A percentile compares a stretch with the other conserved stretches of the same genome.
These are phyloP conservation scores for Xerus inauris DNA, from an alignment of 2,113 vertebrate species.

Conservation along the genomic window DNA sequence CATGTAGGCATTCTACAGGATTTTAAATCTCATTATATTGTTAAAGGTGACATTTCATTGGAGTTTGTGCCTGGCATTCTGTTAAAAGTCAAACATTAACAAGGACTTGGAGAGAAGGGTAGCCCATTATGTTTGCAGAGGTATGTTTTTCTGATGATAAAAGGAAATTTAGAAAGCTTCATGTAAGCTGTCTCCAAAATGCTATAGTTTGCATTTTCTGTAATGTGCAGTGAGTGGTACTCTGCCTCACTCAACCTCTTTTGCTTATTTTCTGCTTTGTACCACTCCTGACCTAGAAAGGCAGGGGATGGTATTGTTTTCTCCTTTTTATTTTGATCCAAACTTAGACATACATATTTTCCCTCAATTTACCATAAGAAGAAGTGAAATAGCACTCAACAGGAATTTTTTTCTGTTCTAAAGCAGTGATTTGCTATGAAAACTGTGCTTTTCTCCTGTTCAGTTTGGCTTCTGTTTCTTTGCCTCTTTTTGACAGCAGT, in stretches of 20 bases:
- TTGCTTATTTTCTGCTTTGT: not conserved
- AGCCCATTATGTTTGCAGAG: conserved; percentile 27
- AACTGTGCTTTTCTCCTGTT: not conserved
- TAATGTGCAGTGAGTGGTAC: not conserved
- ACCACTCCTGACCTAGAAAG: not conserved
- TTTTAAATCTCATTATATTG: conserved; percentile 36
- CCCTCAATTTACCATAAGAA: not conserved
- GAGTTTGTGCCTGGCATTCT: conserved; percentile 18
- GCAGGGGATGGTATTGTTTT: not conserved
- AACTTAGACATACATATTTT: not conserved
- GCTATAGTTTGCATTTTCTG: not conserved
- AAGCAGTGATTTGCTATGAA: not conserved
- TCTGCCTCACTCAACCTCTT: not conserved
- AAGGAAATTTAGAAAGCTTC: conserved; percentile 42
- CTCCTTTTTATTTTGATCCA: not conserved
- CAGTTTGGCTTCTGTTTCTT: not conserved
- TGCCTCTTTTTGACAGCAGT: not conserved
- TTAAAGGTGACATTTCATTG: conserved; percentile 54
- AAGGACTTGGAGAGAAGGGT: not conserved
- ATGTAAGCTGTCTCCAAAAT: not conserved
- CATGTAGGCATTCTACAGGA: not conserved
- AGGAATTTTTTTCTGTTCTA: not conserved
- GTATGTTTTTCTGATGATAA: conserved; percentile 44
- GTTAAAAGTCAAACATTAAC: conserved; percentile 55
- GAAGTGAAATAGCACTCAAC: not conserved